These are phyloP conservation scores for Neotragus moschatus DNA, from an alignment of 2,113 vertebrate genomes.

Conservation along the genomic window DNA sequence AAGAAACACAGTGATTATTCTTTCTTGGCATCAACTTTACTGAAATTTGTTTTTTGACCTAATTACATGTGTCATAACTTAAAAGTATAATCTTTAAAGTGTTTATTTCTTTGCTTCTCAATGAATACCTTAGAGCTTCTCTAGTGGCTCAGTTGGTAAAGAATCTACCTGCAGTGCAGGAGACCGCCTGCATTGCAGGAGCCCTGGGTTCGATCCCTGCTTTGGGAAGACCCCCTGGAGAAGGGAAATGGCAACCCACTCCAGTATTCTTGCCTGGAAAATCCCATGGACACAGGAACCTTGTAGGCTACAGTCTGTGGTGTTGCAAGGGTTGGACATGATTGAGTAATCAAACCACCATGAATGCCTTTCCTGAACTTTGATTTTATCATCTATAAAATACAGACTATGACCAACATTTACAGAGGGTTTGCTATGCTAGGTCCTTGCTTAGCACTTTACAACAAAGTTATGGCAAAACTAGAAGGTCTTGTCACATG, in stretches of 20 bases:
- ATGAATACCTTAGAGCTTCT: neutral
- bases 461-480: neutral
- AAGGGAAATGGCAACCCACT: neutral
- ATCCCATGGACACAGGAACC: neutral
- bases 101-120: neutral
- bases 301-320: neutral
- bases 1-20: neutral
- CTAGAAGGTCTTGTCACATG: neutral
- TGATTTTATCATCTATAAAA: neutral
- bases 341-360: neutral
- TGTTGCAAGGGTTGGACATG: neutral
- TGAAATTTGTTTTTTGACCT: neutral
- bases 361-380: neutral
- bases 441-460: slow-evolving; percentile 10
- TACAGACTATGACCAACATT: neutral
- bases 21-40: neutral
- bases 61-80: neutral
- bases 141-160: neutral
- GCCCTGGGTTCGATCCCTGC: neutral
- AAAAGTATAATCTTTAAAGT: neutral
- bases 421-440: neutral
- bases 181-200: neutral
- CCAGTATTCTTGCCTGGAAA: neutral
- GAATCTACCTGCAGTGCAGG: neutral
- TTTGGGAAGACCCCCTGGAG: neutral